These are phyloP conservation scores for Chrosomus eos DNA, from an alignment of 2,797 vertebrate genomes.

Conservation along the genomic window DNA sequence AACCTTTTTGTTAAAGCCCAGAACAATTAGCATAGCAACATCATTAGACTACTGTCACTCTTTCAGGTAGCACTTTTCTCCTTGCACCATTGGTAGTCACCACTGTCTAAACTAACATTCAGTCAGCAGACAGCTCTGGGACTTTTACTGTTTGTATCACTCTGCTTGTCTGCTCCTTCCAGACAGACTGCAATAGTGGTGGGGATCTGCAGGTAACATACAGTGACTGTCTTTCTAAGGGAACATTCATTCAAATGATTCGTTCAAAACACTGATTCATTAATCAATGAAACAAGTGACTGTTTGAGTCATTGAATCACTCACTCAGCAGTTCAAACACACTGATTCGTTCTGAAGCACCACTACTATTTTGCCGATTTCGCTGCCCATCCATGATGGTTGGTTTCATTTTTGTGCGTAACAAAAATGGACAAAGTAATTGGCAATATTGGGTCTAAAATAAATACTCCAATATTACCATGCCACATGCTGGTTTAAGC, in stretches of 20 bases:
- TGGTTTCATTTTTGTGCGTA: neutral
- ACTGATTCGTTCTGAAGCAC: neutral
- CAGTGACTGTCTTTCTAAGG: neutral
- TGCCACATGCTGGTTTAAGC: neutral
- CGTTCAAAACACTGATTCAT: neutral
- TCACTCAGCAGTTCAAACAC: neutral
- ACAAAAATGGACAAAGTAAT: neutral
- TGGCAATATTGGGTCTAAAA: neutral
- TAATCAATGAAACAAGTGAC: neutral
- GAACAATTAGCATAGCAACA: constrained; percentile 27
- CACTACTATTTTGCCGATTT: neutral
- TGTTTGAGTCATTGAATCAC: neutral
- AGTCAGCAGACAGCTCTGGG: neutral
- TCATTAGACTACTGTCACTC: constrained; percentile 23
- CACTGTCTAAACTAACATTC: too few species aligned
- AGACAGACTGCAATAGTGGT: neutral
- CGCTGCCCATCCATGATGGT: neutral
- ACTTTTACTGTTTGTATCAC: neutral
- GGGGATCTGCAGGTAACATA: neutral
- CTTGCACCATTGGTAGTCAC: neutral
- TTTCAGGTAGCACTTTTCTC: constrained; percentile 4
- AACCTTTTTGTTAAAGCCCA: constrained; percentile 31
- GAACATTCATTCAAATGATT: neutral
- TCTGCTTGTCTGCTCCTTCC: neutral
- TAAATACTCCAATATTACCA: neutral